Percentiles rank a stretch among this genome's conserved stretches.
phyloP scores from a whole-genome alignment of 2,888 invertebrate genomes.

The Sympetrum striolatum region DNA sequence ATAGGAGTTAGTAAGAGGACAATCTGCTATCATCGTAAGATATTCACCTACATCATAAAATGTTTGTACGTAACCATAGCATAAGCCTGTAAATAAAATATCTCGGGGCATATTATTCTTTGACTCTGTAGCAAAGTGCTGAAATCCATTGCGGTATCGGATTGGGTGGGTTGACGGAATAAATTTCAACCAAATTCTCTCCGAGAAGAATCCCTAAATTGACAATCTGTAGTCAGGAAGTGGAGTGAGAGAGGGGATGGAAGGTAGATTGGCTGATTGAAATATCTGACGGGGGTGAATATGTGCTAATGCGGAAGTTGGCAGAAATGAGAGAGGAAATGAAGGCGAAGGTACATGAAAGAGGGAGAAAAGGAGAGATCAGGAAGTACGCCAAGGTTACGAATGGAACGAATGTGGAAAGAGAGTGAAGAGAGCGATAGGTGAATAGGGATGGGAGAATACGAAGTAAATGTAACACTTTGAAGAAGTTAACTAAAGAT shows the following conservation, averaged over 20 bases:
- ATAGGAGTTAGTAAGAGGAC: no score
- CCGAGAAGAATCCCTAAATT: neutral
- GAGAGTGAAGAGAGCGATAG: neutral
- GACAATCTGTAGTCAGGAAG: conserved; percentile 2
- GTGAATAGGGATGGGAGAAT: neutral
- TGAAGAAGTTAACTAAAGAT: neutral
- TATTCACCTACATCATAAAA: no score
- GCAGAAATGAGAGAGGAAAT: conserved; percentile 31
- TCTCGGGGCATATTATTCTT: no score
- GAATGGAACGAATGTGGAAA: neutral
- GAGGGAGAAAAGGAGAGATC: neutral
- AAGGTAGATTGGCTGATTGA: neutral
- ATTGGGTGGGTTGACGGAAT: no score
- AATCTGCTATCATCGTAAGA: no score
- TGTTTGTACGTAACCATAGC: no score
- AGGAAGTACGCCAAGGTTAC: neutral
- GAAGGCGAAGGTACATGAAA: neutral
- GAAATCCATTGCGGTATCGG: no score
- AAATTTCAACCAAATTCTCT: no score
- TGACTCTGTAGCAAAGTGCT: no score
- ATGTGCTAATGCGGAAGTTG: neutral
- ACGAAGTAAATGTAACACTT: no score
- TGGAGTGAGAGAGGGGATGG: neutral
- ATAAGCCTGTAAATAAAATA: no score
- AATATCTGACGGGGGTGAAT: no score